Base-by-base conservation (phyloP, 2,888 invertebrate species). In the Augochlorella aurata region DNA sequence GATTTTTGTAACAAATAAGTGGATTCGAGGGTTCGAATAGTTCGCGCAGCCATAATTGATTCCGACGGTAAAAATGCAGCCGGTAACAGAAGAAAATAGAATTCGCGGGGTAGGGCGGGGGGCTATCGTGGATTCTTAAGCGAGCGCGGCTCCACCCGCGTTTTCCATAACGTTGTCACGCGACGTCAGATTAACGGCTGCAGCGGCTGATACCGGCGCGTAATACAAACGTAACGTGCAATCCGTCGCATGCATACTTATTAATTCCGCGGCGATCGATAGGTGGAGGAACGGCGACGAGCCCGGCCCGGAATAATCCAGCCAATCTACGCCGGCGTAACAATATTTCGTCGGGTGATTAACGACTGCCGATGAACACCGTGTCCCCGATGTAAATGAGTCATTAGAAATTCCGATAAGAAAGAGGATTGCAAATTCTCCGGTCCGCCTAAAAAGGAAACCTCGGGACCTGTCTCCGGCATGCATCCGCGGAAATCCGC, bases 211-310 rank as follows among this genome's bases (percentile, higher is more conserved):
- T 85, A 81, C 67, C 70, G 50, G 45, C 65, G 79, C 79, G 77
- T 81, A 88, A 86, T 86, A 81, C 78, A 81, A 87, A 86, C 85
- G 87, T 86, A 86, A 87, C 85, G 87, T 75, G 74, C 86, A 85
- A 87, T 87, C 87, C 85, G 86, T 88, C 86, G 84, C 86, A 70
- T 86, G 84, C 86, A 87, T 88, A 86, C 88, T 87, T 87, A 86
- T 86, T 88, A 88, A 84, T 88, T 85, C 85, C 74, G 21, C 24
- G 66, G 67, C 80, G 84, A 85, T 85, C 80, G 84, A 85, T 85
- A 66, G 68, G 71, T 54, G 24, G 47, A 75, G 50, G 50, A 71
- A 75, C 85, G 79, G 67, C 70, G 74, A 77, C 74, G 67, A 73
- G 61, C 69, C 61, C 18, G 50, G 68, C 80, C 61, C 10, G 49